A percentile compares a stretch with the other conserved stretches of the same genome.
These are phyloP conservation scores for Scaptomyza reducta DNA, from an alignment of 2,888 invertebrate species.

Conservation along the genomic window DNA sequence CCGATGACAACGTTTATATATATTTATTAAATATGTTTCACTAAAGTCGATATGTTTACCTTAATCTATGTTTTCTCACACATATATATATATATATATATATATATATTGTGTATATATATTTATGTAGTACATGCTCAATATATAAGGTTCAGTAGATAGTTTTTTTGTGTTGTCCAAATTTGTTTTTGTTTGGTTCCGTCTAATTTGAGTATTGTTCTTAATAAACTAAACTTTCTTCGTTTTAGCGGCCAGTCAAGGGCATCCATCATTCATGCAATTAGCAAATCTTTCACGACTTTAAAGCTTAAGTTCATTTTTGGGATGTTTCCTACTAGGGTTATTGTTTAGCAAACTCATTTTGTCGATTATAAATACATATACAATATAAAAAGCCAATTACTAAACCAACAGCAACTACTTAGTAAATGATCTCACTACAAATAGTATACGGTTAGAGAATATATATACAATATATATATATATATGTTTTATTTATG, in stretches of 20 bases:
- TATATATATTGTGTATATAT: constrained; percentile 20
- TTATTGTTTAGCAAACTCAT: constrained; percentile 50
- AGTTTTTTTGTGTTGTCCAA: constrained; percentile 19
- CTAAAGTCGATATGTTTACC: constrained; percentile 52
- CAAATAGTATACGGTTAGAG: constrained; percentile 20
- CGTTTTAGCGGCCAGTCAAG: constrained; percentile 81
- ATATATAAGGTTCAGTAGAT: constrained; percentile 24
- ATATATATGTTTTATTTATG: constrained; percentile 26
- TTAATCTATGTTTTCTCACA: constrained; percentile 10
- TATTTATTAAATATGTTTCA: constrained; percentile 41
- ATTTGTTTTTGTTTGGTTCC: constrained; percentile 13
- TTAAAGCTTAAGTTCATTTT: constrained; percentile 64
- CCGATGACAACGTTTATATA: constrained; percentile 49
- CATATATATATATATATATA: constrained; percentile 24
- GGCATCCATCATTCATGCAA: constrained; percentile 66
- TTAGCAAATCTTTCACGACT: constrained; percentile 39
- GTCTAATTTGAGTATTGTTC: constrained; percentile 21
- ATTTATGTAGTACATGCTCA: constrained; percentile 5
- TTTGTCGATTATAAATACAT: constrained; percentile 52
- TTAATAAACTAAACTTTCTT: constrained; percentile 43
- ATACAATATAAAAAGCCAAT: constrained; percentile 72
- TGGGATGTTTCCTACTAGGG: constrained; percentile 12
- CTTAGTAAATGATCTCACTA: constrained; percentile 49
- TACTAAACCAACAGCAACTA: constrained; percentile 70
- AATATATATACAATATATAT: constrained; percentile 36